phyloP scores from a whole-genome alignment of 2,113 vertebrate genomes.

The Microtus montanus region DNA sequence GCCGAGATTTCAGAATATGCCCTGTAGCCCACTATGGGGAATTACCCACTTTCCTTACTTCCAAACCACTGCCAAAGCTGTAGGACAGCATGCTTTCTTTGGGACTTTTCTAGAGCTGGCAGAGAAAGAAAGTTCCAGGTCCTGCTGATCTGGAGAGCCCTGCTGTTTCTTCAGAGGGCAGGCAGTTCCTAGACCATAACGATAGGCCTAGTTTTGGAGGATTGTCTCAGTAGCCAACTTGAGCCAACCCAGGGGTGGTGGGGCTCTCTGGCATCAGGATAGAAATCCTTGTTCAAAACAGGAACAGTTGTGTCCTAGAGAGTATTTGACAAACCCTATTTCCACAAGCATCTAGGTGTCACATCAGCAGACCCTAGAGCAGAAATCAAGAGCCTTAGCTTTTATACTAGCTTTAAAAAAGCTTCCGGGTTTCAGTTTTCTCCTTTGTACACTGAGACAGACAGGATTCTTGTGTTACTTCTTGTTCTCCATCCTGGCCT shows the following conservation, averaged over 20 bases:
- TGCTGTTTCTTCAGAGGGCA: constrained; percentile 46
- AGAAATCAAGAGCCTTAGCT: neutral
- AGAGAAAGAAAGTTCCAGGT: constrained; percentile 5
- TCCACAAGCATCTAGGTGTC: neutral
- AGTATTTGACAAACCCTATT: neutral
- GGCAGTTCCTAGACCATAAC: constrained; percentile 23
- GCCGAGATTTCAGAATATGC: constrained; percentile 41
- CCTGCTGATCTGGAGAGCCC: neutral
- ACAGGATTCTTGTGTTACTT: neutral
- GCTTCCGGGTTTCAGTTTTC: constrained; percentile 4
- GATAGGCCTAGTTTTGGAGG: constrained; percentile 32
- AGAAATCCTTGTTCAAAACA: constrained; percentile 55
- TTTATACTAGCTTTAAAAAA: neutral
- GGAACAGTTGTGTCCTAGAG: constrained; percentile 43
- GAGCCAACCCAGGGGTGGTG: neutral
- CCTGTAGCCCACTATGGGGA: neutral
- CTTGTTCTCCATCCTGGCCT: constrained; percentile 40
- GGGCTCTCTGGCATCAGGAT: constrained; percentile 33
- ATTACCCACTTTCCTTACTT: neutral
- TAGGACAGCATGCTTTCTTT: neutral
- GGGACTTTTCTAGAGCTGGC: constrained; percentile 6
- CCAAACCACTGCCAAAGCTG: constrained; percentile 28
- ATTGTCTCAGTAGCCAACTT: constrained; percentile 44
- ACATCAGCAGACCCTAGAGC: neutral
- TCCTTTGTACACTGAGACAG: constrained; percentile 20